Percentiles rank a stretch among this genome's conserved stretches.
phyloP scores from a whole-genome alignment of 1,140 invertebrate genomes.

The Zaprionus vittiger region DNA sequence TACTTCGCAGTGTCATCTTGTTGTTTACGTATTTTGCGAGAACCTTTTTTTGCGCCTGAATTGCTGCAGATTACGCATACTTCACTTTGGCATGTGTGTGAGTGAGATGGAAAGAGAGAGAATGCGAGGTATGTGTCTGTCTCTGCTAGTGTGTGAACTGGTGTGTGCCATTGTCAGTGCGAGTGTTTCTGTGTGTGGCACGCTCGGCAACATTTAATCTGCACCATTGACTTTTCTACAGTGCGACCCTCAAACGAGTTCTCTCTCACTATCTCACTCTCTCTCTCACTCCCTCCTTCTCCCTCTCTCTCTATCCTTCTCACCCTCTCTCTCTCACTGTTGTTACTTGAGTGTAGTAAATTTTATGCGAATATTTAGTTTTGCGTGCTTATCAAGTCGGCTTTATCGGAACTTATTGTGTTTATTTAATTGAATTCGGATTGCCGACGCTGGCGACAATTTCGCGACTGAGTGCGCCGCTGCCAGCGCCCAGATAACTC shows the following conservation, averaged over 20 bases:
- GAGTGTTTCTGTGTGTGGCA: slow-evolving; percentile 32
- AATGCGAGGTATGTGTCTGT: slow-evolving; percentile 12
- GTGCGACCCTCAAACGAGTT: slow-evolving; percentile 39
- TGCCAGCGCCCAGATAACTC: slow-evolving; percentile 60
- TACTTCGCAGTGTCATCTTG: background rate
- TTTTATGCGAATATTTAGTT: slow-evolving; percentile 84
- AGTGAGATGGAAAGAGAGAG: background rate
- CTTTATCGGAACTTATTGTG: slow-evolving; percentile 84
- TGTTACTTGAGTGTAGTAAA: slow-evolving; percentile 55
- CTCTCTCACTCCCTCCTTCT: background rate
- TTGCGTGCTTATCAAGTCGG: slow-evolving; percentile 71
- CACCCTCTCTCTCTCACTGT: background rate
- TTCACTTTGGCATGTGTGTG: slow-evolving; percentile 39
- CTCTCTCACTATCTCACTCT: background rate
- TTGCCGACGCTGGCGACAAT: slow-evolving; percentile 72
- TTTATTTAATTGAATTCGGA: slow-evolving; percentile 85
- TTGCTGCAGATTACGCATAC: slow-evolving; percentile 82
- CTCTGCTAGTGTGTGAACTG: slow-evolving; percentile 1
- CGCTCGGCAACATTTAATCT: slow-evolving; percentile 75
- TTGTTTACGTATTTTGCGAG: slow-evolving; percentile 66
- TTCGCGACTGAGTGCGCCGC: slow-evolving; percentile 72
- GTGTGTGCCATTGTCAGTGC: slow-evolving; percentile 7
- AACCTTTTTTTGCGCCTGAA: slow-evolving; percentile 81
- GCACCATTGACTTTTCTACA: slow-evolving; percentile 82
- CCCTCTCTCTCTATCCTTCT: background rate